phyloP scores from a whole-genome alignment of 2,797 vertebrate species.

The Hypotaenidia okinawae region DNA sequence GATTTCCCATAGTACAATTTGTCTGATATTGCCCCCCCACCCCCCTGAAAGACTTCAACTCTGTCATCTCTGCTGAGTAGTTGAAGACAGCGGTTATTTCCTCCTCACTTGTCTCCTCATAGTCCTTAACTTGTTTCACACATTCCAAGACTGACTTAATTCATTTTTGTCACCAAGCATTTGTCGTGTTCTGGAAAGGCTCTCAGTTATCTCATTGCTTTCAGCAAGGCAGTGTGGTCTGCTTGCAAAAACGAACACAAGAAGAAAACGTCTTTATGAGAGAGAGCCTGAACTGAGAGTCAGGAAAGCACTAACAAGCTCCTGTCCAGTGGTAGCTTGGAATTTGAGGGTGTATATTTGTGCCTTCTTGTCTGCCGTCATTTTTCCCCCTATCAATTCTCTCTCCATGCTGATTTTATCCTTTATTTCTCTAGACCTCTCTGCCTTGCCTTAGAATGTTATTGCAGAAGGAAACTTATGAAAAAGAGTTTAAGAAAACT shows the following conservation, averaged over 20 bases:
- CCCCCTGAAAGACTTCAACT: neutral
- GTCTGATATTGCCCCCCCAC: too few species aligned
- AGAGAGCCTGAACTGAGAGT: neutral
- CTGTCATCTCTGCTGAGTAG: neutral
- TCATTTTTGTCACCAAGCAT: neutral
- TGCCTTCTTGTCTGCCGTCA: neutral
- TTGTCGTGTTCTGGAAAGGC: neutral
- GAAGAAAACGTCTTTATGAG: neutral
- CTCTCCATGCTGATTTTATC: neutral
- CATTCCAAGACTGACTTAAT: neutral
- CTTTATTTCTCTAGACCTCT: neutral
- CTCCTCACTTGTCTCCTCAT: fast-evolving
- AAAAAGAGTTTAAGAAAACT: too few species aligned
- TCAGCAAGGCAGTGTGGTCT: neutral
- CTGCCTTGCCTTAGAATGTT: neutral
- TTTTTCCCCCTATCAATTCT: neutral
- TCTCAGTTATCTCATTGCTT: neutral
- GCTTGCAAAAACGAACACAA: neutral
- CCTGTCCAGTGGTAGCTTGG: neutral
- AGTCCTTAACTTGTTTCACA: neutral
- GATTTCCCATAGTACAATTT: neutral
- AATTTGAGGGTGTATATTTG: neutral
- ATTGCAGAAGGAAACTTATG: neutral
- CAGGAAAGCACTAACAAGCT: neutral
- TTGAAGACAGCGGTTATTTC: neutral